Evolutionary conservation across 1,140 invertebrate species (phyloP).

Genomic region (Nasonia longicornis): DNA sequence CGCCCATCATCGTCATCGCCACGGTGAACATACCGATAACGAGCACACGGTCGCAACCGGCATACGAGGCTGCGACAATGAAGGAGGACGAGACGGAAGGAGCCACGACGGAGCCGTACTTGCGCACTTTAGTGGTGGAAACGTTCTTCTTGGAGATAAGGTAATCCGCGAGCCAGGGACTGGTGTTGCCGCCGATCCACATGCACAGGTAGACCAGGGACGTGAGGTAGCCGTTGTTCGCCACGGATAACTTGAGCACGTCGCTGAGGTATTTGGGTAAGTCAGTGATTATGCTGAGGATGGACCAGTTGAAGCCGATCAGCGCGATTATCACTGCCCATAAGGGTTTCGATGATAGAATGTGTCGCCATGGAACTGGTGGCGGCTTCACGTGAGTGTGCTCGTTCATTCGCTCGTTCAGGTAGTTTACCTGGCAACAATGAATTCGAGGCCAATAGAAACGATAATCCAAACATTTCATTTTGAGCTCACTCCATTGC

Average conservation of each 20-base stretch:
- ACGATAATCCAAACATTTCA: background rate
- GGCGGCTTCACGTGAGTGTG: slow-evolving; percentile 70
- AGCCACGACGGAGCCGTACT: slow-evolving; percentile 81
- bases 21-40: slow-evolving; percentile 78
- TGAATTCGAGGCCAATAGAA: background rate
- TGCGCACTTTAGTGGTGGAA: slow-evolving; percentile 74
- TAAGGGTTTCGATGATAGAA: slow-evolving; percentile 82
- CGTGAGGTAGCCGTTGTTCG: slow-evolving; percentile 76
- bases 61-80: slow-evolving; percentile 83
- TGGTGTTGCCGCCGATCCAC: slow-evolving; percentile 79
- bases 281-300: slow-evolving; percentile 93
- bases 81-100: slow-evolving; percentile 81
- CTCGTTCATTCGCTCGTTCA: slow-evolving; percentile 71
- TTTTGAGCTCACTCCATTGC: background rate
- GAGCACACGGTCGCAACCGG: slow-evolving; percentile 77
- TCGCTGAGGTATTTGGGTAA: slow-evolving; percentile 93
- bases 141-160: slow-evolving; percentile 73
- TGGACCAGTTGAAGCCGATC: slow-evolving; percentile 93
- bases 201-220: slow-evolving; percentile 79
- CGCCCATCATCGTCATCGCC: slow-evolving; percentile 81
- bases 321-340: slow-evolving; percentile 81
- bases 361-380: slow-evolving; percentile 78
- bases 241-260: slow-evolving; percentile 87
- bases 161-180: slow-evolving; percentile 78
- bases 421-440: background rate